A percentile compares a stretch with the other conserved stretches of the same genome.
These are phyloP conservation scores for Melanotus villosus DNA, from an alignment of 2,888 invertebrate species.

Conservation along the genomic window DNA sequence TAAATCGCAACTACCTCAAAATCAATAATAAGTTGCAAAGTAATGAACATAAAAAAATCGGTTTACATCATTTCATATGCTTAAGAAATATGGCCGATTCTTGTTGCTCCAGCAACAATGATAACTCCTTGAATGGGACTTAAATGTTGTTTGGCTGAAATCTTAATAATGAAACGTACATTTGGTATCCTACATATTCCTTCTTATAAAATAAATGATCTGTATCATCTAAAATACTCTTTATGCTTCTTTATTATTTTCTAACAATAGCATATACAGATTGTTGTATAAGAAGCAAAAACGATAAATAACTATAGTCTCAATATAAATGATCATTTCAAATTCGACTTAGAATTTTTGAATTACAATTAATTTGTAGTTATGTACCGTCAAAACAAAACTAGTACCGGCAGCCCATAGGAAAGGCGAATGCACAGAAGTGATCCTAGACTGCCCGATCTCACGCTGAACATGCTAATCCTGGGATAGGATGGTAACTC, in stretches of 20 bases:
- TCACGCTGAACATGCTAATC: constrained; percentile 52
- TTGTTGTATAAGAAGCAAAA: background rate
- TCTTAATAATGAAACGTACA: constrained; percentile 20
- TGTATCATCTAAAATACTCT: constrained; percentile 1
- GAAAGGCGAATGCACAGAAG: constrained; percentile 52
- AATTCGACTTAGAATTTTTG: constrained; percentile 25
- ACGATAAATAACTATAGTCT: background rate
- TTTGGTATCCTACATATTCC: constrained; percentile 13
- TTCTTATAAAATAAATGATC: constrained; percentile 9
- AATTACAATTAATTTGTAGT: constrained; percentile 62
- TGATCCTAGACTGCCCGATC: constrained; percentile 54
- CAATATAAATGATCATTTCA: background rate
- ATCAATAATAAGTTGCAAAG: no score
- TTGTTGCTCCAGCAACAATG: background rate
- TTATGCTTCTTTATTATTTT: background rate
- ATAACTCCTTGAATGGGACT: constrained; percentile 8
- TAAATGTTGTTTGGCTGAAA: constrained; percentile 16
- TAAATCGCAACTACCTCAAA: no score
- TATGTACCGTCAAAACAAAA: constrained; percentile 66
- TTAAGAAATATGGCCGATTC: no score
- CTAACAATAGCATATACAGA: background rate
- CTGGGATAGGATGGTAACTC: constrained; percentile 51
- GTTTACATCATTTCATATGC: no score
- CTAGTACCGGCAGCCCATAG: constrained; percentile 61
- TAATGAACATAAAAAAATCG: no score